phyloP scores from a whole-genome alignment of 2,113 vertebrate genomes.

The Cavia porcellus region DNA sequence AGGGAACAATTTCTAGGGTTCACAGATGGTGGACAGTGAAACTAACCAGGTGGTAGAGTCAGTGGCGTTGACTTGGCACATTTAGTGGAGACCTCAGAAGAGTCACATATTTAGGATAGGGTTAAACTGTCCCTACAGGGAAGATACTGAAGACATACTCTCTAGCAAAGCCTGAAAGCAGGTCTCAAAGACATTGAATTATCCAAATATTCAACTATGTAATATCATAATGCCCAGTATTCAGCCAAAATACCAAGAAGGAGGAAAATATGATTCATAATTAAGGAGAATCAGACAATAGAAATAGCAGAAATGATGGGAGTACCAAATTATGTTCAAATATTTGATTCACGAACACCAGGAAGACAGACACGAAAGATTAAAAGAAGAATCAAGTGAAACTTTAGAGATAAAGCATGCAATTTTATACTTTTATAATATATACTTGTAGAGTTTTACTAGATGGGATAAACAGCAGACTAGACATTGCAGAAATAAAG shows the following conservation, averaged over 20 bases:
- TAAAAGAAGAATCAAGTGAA: neutral
- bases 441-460: neutral
- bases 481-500: neutral
- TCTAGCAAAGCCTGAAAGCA: slow-evolving; percentile 6
- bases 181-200: neutral
- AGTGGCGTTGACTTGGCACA: neutral
- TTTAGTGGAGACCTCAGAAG: neutral
- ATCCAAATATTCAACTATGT: neutral
- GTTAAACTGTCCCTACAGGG: neutral
- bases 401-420: neutral
- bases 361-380: neutral
- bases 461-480: neutral
- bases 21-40: neutral
- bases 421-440: neutral
- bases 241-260: neutral
- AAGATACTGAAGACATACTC: neutral
- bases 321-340: neutral
- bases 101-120: neutral
- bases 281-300: neutral
- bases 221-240: neutral
- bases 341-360: neutral
- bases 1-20: neutral
- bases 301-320: neutral
- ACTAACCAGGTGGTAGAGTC: neutral
- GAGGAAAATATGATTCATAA: neutral